These are phyloP conservation scores for Gymnodraco acuticeps DNA, from an alignment of 2,797 vertebrate genomes.

Conservation along the genomic window DNA sequence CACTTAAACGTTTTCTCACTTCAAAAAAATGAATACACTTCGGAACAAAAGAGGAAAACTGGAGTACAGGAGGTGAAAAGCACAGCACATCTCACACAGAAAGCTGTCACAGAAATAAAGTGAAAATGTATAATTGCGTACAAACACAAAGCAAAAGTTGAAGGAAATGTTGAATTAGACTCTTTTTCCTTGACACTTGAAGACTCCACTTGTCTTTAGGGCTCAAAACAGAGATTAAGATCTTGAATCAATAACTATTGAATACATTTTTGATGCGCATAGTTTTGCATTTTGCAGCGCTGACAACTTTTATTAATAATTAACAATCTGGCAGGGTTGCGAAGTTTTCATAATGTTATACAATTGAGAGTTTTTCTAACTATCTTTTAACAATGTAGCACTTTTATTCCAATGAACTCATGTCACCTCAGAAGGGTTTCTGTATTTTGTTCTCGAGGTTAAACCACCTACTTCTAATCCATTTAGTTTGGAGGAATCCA, in stretches of 20 bases:
- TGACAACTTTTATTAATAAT: constrained; percentile 16
- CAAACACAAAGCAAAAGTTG: not conserved
- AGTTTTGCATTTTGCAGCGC: constrained; percentile 5
- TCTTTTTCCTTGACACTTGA: not conserved
- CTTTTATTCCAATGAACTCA: not conserved
- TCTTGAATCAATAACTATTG: constrained; percentile 24
- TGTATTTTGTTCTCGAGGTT: too few species aligned
- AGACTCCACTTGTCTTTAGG: not conserved
- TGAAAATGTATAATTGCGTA: not conserved
- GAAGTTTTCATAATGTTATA: not conserved
- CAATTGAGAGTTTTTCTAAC: not conserved
- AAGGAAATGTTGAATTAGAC: not conserved
- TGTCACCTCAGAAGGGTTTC: not conserved
- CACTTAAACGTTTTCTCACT: not conserved
- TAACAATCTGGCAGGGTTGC: not conserved
- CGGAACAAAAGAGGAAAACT: too few species aligned
- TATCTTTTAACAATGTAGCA: not conserved
- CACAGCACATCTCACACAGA: not conserved
- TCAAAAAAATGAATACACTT: too few species aligned
- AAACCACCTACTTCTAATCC: not conserved
- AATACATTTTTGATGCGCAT: not conserved
- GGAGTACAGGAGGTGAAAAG: not conserved
- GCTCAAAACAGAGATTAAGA: not conserved
- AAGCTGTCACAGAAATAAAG: not conserved
- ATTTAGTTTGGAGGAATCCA: not conserved